A percentile compares a stretch with the other conserved stretches of the same genome.
phyloP scores from a whole-genome alignment of 2,888 invertebrate species.

The Aphidoletes aphidimyza region DNA sequence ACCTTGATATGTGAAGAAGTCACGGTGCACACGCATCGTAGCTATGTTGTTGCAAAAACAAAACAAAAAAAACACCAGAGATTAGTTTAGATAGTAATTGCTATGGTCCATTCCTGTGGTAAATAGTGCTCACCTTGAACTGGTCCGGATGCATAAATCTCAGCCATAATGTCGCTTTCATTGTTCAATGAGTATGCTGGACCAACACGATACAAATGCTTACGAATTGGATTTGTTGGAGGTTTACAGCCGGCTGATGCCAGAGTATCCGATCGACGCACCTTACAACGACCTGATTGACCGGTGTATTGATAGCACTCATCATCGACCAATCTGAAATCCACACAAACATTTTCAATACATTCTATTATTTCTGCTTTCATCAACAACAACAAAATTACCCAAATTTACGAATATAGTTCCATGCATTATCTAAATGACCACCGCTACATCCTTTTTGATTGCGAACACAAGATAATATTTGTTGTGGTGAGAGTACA shows the following conservation, averaged over 20 bases:
- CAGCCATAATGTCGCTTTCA: slow-evolving; percentile 89
- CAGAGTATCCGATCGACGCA: slow-evolving; percentile 68
- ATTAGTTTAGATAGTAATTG: too few species aligned
- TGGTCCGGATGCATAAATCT: slow-evolving; percentile 90
- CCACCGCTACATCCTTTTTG: slow-evolving; percentile 90
- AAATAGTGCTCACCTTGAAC: slow-evolving; percentile 87
- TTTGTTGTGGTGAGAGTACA: slow-evolving; percentile 82
- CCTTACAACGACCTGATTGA: slow-evolving; percentile 72
- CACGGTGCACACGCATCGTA: slow-evolving; percentile 88
- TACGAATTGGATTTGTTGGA: slow-evolving; percentile 68
- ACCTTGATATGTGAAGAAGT: slow-evolving; percentile 89
- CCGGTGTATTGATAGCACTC: slow-evolving; percentile 86
- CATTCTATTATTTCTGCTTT: neutral
- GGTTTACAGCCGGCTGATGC: slow-evolving; percentile 70
- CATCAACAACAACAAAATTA: slow-evolving; percentile 62
- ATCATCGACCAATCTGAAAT: slow-evolving; percentile 81
- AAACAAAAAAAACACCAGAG: too few species aligned
- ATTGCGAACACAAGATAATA: slow-evolving; percentile 85
- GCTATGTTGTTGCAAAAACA: slow-evolving; percentile 73
- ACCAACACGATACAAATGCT: slow-evolving; percentile 75
- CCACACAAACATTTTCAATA: neutral
- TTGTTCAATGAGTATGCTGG: slow-evolving; percentile 80
- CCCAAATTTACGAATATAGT: slow-evolving; percentile 83
- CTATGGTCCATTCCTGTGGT: too few species aligned
- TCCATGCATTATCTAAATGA: slow-evolving; percentile 91